phyloP scores from a whole-genome alignment of 2,113 vertebrate genomes.

The Heterotilapia buettikoferi region DNA sequence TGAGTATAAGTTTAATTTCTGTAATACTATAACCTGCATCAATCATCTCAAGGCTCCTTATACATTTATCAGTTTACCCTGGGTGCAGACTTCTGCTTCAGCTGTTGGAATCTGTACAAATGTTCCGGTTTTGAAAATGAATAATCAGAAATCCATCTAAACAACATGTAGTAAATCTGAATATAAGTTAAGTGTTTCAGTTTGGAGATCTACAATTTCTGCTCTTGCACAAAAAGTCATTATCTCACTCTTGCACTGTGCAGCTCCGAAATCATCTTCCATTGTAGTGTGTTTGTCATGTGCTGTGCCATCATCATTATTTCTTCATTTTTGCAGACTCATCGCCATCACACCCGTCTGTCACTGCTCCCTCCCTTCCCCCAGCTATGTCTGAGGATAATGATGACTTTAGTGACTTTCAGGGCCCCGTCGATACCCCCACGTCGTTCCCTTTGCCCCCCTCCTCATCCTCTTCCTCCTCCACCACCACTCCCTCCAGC shows the following conservation, averaged over 20 bases:
- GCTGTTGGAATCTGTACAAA: neutral
- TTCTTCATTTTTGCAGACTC: conserved; percentile 93
- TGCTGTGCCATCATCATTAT: conserved; percentile 67
- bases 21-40: neutral
- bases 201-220: neutral
- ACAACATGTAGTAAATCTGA: neutral
- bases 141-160: neutral
- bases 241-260: neutral
- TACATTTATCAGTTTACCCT: neutral
- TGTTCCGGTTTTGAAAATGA: rapidly evolving
- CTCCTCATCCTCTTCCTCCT: conserved; percentile 58
- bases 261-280: conserved; percentile 28
- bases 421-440: conserved; percentile 79
- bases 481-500: conserved; percentile 36
- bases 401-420: conserved; percentile 97
- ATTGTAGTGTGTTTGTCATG: conserved; percentile 35
- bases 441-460: conserved; percentile 63
- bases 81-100: neutral
- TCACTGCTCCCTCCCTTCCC: conserved; percentile 78
- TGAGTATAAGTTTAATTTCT: neutral
- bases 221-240: neutral
- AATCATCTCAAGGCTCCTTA: neutral
- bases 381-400: conserved; percentile 81
- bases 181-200: neutral
- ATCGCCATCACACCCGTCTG: conserved; percentile 86